These are phyloP conservation scores for Sebastes nivosus DNA, from an alignment of 2,797 vertebrate genomes.

Conservation along the genomic window DNA sequence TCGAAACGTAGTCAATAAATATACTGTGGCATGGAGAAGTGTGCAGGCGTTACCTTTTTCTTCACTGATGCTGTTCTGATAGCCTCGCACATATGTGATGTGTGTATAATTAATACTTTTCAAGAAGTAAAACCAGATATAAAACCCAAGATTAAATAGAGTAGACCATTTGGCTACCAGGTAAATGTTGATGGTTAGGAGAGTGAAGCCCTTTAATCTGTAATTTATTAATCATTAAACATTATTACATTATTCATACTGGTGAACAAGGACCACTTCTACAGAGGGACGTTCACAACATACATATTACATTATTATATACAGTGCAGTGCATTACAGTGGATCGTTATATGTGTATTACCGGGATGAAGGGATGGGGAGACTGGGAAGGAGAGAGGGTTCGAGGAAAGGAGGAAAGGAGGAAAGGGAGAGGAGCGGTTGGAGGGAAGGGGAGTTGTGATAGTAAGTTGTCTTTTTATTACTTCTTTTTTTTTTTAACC, in stretches of 20 bases:
- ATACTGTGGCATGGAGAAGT: no score
- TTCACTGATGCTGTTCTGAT: no score
- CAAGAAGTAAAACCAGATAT: neutral
- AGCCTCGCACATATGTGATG: no score
- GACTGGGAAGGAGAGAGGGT: conserved; percentile 46
- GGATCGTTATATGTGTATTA: conserved; percentile 81
- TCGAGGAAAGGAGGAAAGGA: conserved; percentile 45
- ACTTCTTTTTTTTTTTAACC: conserved; percentile 67
- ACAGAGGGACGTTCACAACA: conserved; percentile 84
- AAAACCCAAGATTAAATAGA: conserved; percentile 17
- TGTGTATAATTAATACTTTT: no score
- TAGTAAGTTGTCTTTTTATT: conserved; percentile 73
- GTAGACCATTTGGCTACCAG: conserved; percentile 36
- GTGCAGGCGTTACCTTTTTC: no score
- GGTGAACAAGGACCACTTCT: conserved; percentile 84
- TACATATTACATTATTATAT: conserved; percentile 88
- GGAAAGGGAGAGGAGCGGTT: conserved; percentile 30
- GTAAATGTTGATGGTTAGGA: conserved; percentile 72
- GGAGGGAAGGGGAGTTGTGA: conserved; percentile 57
- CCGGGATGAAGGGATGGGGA: conserved; percentile 64
- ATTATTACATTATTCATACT: conserved; percentile 84
- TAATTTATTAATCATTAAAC: conserved; percentile 85
- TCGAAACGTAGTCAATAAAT: no score
- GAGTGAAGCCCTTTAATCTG: conserved; percentile 86
- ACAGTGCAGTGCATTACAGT: conserved; percentile 86